Percentiles rank a stretch among this genome's conserved stretches.
Evolutionary conservation across 2,888 invertebrate genomes (phyloP).

Genomic region (Cheilosia impressa): DNA sequence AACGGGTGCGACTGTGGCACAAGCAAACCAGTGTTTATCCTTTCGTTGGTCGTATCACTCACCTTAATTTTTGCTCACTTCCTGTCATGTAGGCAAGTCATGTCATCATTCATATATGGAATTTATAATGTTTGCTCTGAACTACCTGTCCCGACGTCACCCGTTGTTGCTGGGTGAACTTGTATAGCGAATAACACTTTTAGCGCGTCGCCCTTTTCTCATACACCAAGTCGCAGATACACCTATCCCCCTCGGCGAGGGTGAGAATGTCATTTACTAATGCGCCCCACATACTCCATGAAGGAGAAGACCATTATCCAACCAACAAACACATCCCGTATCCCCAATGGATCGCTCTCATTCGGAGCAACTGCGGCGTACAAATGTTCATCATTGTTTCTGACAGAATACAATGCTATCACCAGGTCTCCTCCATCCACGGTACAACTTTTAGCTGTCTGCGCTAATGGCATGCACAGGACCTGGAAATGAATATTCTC

Average conservation of each 20-base stretch:
- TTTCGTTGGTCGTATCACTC: conserved; percentile 49
- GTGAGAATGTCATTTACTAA: conserved; percentile 74
- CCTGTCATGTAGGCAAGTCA: conserved; percentile 61
- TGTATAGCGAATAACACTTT: conserved; percentile 56
- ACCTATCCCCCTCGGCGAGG: conserved; percentile 11
- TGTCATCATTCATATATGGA: conserved; percentile 68
- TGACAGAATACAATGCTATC: conserved; percentile 72
- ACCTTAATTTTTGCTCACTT: conserved; percentile 67
- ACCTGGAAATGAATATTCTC: conserved; percentile 62
- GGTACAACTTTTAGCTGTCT: conserved; percentile 61
- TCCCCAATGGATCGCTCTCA: conserved; percentile 67
- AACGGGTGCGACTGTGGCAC: background rate
- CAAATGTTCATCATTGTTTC: conserved; percentile 74
- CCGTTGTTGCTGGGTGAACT: conserved; percentile 34
- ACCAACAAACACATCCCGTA: conserved; percentile 69
- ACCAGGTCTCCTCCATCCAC: conserved; percentile 37
- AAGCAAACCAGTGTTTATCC: conserved; percentile 55
- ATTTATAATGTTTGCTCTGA: conserved; percentile 49
- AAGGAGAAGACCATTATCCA: conserved; percentile 73
- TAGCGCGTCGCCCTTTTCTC: conserved; percentile 50
- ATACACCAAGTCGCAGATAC: conserved; percentile 4
- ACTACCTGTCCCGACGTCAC: conserved; percentile 3
- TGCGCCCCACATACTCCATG: conserved; percentile 67
- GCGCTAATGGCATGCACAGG: conserved; percentile 68
- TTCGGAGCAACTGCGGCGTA: conserved; percentile 69